Evolutionary conservation across 2,113 vertebrate species (phyloP).

Genomic region (Tilapia sparmanii): DNA sequence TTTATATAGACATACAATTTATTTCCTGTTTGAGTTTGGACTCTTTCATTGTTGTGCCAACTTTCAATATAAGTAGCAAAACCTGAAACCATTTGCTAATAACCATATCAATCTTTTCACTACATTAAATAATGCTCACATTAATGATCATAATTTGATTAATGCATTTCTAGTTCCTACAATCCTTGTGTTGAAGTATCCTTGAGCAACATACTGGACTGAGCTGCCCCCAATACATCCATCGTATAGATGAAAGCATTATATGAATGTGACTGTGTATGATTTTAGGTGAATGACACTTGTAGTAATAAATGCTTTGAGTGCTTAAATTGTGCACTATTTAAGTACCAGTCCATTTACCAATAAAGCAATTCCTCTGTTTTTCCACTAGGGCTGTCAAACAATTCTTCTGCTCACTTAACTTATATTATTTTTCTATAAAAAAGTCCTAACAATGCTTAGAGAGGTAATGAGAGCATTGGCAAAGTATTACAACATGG

Average conservation of each 20-base stretch:
- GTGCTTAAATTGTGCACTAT: background rate
- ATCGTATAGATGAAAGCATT: background rate
- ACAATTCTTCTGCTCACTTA: background rate
- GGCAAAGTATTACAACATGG: background rate
- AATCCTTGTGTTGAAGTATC: background rate
- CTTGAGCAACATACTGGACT: background rate
- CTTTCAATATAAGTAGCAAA: background rate
- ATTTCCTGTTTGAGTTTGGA: background rate
- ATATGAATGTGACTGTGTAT: background rate
- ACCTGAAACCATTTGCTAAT: background rate
- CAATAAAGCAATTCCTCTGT: background rate
- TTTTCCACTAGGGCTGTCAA: background rate
- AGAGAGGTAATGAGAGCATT: background rate
- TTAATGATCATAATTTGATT: background rate
- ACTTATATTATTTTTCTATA: background rate
- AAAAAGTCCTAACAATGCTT: background rate
- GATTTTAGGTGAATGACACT: background rate
- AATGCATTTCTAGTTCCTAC: background rate
- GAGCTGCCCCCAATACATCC: background rate
- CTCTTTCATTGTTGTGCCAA: background rate
- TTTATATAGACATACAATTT: background rate
- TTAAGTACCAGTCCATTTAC: background rate
- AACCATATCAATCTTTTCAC: background rate
- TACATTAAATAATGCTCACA: background rate
- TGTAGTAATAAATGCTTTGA: background rate